These are phyloP conservation scores for Zosterops borbonicus DNA, from an alignment of 2,113 vertebrate genomes.

Conservation along the genomic window DNA sequence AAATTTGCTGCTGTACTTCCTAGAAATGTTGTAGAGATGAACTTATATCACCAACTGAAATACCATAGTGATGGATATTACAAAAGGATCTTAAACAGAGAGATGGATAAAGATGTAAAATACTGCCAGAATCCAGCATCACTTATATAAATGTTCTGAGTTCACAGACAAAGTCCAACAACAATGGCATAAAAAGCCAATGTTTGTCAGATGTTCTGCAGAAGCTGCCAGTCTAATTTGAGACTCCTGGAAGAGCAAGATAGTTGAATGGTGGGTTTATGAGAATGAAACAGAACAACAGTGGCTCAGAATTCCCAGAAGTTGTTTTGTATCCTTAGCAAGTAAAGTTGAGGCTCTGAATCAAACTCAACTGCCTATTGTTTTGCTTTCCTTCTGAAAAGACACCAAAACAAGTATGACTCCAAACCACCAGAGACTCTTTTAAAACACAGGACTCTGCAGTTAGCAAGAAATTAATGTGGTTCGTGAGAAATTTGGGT, in stretches of 20 bases:
- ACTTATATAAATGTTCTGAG: neutral
- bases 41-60: neutral
- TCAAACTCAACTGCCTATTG: neutral
- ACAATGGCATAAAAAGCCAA: neutral
- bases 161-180: neutral
- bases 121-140: neutral
- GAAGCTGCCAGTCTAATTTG: neutral
- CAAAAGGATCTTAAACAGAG: neutral
- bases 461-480: neutral
- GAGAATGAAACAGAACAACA: neutral
- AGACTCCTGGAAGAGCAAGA: neutral
- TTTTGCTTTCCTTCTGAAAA: neutral
- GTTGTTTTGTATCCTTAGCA: neutral
- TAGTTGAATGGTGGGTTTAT: neutral
- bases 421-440: neutral
- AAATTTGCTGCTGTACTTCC: neutral
- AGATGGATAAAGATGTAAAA: neutral
- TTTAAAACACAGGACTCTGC: neutral
- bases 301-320: neutral
- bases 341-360: neutral
- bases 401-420: neutral
- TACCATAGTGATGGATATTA: neutral
- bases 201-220: neutral
- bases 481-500: neutral
- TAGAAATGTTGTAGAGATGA: neutral